Base-by-base conservation (phyloP, 2,888 invertebrate genomes). In the Entomobrya proxima region DNA sequence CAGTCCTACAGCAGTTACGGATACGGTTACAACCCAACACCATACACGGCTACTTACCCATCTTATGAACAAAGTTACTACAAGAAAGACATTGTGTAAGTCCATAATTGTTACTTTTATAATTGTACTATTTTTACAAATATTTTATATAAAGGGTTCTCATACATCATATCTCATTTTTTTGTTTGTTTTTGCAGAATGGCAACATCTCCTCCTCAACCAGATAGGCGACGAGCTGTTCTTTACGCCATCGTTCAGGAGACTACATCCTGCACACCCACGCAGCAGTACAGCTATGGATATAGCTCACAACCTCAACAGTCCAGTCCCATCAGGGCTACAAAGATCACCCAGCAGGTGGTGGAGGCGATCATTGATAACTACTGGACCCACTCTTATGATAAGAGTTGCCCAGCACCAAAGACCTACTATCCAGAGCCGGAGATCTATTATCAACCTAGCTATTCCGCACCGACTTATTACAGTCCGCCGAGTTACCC, bases 81-180 rank as follows among this genome's bases (percentile, higher is more conserved):
- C 86, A 87, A 88, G 79, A 85, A 86, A 58, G 84, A 89, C 27
- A 89, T 89, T 50, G 82, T 74, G 88, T 89, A 88, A 88, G 88
- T 69, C 35, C 27, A 50, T 52, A 52, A 18, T 11, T 47, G 21
- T 67, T 30, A 67, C 30, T 30, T 47, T 75, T 2, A 18, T n/a
- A n/a, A n/a, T n/a, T 11, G 44, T 40, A 61, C 61, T 32, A 32
- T 32, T 11, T 32, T 35, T 30, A 21, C 30, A 32, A 40, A 40
- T 11, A 40, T 40, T 40, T 11, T 40, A 40, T 11, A 15, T 40
- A 15, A 40, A 40, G 7, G 15, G 7, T 18, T 55, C 18, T n/a
- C n/a, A n/a, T n/a, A n/a, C n/a, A n/a, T n/a, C n/a, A n/a, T n/a
- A n/a, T n/a, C n/a, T n/a, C n/a, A n/a, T n/a, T n/a, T n/a, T n/a